Conservation (phyloP, 35 echinoderm and acorn worm species). For the Ptychodera flava region DNA sequence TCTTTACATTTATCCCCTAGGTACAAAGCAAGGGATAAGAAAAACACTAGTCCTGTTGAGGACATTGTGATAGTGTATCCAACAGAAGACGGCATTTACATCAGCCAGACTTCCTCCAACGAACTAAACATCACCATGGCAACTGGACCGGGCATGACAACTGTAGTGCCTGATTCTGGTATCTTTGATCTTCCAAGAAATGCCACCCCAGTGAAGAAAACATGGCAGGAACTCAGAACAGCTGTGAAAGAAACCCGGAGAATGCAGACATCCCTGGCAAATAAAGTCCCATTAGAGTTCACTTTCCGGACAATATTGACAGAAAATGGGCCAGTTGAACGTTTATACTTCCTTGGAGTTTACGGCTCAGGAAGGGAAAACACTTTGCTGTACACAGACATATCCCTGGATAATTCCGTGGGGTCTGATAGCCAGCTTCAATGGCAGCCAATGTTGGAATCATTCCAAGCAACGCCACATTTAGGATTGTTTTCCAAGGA, state of each 20-base stretch:
- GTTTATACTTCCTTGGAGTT: constrained; percentile 86
- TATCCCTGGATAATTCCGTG: not conserved
- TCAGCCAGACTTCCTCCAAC: too few relatives aligned
- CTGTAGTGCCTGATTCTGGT: constrained; percentile 26
- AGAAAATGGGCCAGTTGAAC: constrained; percentile 17
- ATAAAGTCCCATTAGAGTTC: constrained; percentile 81
- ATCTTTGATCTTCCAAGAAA: constrained; percentile 4
- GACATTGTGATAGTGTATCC: too few relatives aligned
- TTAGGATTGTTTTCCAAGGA: constrained; percentile 73
- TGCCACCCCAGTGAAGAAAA: constrained; percentile 27
- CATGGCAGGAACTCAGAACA: constrained; percentile 79
- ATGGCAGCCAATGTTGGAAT: constrained; percentile 84
- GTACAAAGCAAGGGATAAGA: too few relatives aligned
- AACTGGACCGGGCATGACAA: constrained; percentile 67
- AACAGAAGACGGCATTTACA: too few relatives aligned
- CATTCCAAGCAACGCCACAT: constrained; percentile 60
- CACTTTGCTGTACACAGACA: constrained; percentile 74
- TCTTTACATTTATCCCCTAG: too few relatives aligned
- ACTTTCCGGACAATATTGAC: constrained; percentile 61
- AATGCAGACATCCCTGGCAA: constrained; percentile 71
- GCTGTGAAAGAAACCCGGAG: constrained; percentile 76
- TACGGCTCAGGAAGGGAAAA: constrained; percentile 85
- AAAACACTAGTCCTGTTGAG: too few relatives aligned
- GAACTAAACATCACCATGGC: constrained; percentile 44
- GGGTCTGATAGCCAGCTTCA: constrained; percentile 8